A percentile compares a stretch with the other conserved stretches of the same genome.
These are phyloP conservation scores for Corythaixoides concolor DNA, from an alignment of 2,113 vertebrate species.

Conservation along the genomic window DNA sequence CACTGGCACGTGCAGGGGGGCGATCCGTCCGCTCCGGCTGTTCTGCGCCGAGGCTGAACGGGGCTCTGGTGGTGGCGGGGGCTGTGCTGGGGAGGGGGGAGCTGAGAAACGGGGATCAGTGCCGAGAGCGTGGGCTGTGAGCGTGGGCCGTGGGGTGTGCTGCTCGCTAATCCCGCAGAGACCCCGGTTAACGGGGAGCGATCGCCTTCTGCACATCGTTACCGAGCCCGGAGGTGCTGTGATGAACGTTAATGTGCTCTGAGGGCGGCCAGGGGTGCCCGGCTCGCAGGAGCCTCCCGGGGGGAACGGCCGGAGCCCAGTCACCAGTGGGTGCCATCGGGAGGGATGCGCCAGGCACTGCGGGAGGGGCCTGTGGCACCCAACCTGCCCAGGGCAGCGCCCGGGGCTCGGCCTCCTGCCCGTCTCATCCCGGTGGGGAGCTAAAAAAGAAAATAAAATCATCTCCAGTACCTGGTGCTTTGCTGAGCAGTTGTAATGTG, in stretches of 20 bases:
- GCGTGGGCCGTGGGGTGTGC: not conserved
- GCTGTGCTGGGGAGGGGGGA: too few relatives aligned
- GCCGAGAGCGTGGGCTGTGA: not conserved
- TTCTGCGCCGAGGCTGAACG: not conserved
- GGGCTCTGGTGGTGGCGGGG: too few relatives aligned
- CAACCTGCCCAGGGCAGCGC: not conserved
- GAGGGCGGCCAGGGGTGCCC: not conserved
- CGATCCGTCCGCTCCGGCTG: not conserved
- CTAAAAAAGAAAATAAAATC: accelerated
- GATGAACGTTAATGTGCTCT: not conserved
- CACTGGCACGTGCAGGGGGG: not conserved
- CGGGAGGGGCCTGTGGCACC: accelerated
- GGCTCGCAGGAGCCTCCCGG: not conserved
- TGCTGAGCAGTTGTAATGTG: not conserved
- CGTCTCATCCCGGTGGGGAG: not conserved
- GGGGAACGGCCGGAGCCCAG: not conserved
- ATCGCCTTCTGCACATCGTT: not conserved
- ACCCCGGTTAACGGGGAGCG: constrained; percentile 11
- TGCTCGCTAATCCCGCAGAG: not conserved
- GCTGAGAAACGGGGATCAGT: constrained; percentile 5
- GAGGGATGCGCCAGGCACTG: not conserved
- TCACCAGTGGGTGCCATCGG: not conserved
- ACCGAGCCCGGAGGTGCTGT: not conserved
- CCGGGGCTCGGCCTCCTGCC: not conserved
- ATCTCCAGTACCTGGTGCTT: accelerated